Percentiles rank a stretch among this genome's conserved stretches.
These are phyloP conservation scores for Dastarcus helophoroides DNA, from an alignment of 2,888 invertebrate genomes.

Conservation along the genomic window DNA sequence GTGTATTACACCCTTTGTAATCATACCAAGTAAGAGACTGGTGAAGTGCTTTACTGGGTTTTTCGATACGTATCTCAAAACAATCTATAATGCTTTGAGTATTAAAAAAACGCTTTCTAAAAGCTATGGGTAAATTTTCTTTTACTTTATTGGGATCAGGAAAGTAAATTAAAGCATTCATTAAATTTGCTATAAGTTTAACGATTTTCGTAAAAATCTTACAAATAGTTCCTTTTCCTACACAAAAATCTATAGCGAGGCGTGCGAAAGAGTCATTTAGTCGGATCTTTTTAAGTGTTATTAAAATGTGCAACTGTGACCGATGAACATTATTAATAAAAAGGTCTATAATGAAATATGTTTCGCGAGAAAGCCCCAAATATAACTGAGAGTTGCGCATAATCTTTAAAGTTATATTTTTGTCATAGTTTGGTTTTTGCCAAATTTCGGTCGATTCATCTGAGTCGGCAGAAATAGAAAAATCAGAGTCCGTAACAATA, in stretches of 20 bases:
- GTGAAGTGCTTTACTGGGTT: constrained; percentile 24
- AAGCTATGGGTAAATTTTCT: constrained; percentile 15
- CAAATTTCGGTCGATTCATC: no score
- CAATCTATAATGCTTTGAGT: constrained; percentile 29
- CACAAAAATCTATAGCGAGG: constrained; percentile 6
- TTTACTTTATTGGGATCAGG: constrained; percentile 10
- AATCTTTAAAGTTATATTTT: no score
- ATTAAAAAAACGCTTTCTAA: constrained; percentile 16
- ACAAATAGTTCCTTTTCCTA: constrained; percentile 7
- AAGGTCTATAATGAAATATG: no score
- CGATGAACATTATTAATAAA: no score
- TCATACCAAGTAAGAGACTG: constrained; percentile 29
- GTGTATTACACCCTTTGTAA: constrained; percentile 20
- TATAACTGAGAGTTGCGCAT: no score
- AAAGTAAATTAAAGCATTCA: constrained; percentile 12
- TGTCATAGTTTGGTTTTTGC: no score
- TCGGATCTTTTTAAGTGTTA: constrained; percentile 9
- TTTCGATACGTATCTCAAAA: constrained; percentile 30
- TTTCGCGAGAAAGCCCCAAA: no score
- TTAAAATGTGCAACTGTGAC: no score
- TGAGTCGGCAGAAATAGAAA: no score
- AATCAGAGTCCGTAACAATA: no score
- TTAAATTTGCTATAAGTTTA: constrained; percentile 7
- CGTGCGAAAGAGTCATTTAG: constrained; percentile 1
- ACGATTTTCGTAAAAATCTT: constrained; percentile 13